Conservation (phyloP, 2,797 vertebrate species). For the Chiloscyllium punctatum region DNA sequence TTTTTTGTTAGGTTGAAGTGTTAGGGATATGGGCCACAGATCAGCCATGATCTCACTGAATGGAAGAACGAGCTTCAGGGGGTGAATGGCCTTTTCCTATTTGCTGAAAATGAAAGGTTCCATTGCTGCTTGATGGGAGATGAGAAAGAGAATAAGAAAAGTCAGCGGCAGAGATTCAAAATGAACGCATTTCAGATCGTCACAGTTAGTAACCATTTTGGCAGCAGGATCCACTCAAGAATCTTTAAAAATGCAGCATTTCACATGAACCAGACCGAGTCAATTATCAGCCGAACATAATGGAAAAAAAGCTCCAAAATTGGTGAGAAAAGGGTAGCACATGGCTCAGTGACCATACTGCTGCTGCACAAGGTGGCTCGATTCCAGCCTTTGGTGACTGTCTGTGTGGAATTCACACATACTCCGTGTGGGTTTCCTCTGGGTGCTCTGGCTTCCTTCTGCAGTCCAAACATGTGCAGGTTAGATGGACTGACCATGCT, state of each 20-base stretch:
- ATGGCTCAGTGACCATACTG: too few species aligned
- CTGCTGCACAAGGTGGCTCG: too few species aligned
- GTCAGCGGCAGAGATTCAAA: background rate
- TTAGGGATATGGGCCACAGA: too few species aligned
- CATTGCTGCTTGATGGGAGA: background rate
- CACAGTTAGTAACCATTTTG: background rate
- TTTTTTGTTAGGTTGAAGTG: too few species aligned
- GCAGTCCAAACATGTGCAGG: too few species aligned
- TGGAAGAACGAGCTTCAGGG: too few species aligned
- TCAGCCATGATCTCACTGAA: too few species aligned
- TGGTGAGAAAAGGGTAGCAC: background rate
- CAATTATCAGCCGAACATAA: background rate
- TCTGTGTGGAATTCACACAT: too few species aligned
- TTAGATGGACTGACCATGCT: too few species aligned
- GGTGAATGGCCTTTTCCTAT: background rate
- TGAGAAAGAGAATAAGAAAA: background rate
- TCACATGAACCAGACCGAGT: background rate
- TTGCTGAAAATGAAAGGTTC: background rate
- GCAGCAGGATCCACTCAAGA: background rate
- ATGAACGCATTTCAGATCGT: background rate
- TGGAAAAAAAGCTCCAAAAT: background rate
- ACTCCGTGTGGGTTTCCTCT: too few species aligned
- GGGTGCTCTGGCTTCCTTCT: too few species aligned
- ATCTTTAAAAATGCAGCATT: background rate
- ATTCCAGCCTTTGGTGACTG: too few species aligned